These are phyloP conservation scores for Proterorhinus semilunaris DNA, from an alignment of 2,113 vertebrate species.

Conservation along the genomic window DNA sequence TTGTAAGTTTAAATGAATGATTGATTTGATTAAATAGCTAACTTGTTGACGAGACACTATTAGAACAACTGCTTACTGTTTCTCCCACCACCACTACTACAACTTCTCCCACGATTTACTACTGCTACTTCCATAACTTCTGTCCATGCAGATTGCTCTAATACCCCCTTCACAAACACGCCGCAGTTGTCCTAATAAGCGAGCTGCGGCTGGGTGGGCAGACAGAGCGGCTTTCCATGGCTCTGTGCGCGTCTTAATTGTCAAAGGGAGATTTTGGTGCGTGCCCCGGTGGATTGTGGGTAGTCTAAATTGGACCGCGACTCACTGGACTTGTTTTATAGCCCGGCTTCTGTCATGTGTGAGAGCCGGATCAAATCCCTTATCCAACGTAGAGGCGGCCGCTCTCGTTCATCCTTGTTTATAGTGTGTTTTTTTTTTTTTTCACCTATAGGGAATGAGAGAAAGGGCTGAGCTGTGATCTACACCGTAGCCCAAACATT, in stretches of 20 bases:
- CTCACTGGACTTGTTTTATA: slow-evolving; percentile 55
- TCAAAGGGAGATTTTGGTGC: slow-evolving; percentile 48
- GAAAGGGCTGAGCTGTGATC: background rate
- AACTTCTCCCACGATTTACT: too few relatives aligned
- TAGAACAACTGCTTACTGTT: too few relatives aligned
- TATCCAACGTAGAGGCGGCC: slow-evolving; percentile 25
- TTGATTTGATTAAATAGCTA: too few relatives aligned
- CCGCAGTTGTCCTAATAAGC: slow-evolving; percentile 66
- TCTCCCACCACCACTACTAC: background rate
- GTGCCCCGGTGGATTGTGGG: slow-evolving; percentile 48
- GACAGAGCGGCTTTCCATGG: slow-evolving; percentile 63
- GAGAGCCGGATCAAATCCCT: slow-evolving; percentile 34
- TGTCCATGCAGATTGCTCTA: slow-evolving; percentile 69
- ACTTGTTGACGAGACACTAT: too few relatives aligned
- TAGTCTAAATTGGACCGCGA: slow-evolving; percentile 58
- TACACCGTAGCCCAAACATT: background rate
- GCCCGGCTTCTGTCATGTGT: slow-evolving; percentile 39
- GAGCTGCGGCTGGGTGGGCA: slow-evolving; percentile 68
- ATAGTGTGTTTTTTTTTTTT: slow-evolving; percentile 8
- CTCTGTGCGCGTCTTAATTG: slow-evolving; percentile 67
- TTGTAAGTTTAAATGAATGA: too few relatives aligned
- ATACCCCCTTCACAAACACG: slow-evolving; percentile 66
- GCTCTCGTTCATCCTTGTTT: slow-evolving; percentile 44
- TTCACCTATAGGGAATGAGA: background rate
- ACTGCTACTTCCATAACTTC: background rate